These are phyloP conservation scores for Cydia fagiglandana DNA, from an alignment of 1,140 invertebrate genomes.

Conservation along the genomic window DNA sequence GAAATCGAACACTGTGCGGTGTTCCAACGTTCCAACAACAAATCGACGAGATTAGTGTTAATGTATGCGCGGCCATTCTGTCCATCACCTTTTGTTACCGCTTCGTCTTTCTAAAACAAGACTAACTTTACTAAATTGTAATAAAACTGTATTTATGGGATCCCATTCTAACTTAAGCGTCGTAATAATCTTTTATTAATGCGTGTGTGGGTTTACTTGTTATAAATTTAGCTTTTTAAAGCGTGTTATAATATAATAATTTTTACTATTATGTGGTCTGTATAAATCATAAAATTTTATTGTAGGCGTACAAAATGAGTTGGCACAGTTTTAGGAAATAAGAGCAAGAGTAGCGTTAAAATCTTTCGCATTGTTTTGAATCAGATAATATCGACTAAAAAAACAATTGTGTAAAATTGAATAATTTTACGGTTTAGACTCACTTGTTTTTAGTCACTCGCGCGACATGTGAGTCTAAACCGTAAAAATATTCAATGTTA, in stretches of 20 bases:
- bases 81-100: constrained; percentile 16
- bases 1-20: too few species aligned
- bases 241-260: background rate
- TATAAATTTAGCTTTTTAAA: background rate
- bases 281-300: background rate
- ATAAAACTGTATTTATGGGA: constrained; percentile 15
- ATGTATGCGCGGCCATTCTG: constrained; percentile 15
- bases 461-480: too few species aligned
- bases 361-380: background rate
- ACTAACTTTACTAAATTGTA: too few species aligned
- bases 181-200: background rate
- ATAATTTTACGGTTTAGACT: too few species aligned
- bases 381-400: background rate
- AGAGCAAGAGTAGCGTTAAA: background rate
- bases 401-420: background rate
- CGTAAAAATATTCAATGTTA: too few species aligned
- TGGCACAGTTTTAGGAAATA: background rate
- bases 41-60: constrained; percentile 18
- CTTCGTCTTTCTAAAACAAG: background rate
- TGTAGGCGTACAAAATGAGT: too few species aligned
- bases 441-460: too few species aligned
- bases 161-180: background rate
- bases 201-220: background rate
- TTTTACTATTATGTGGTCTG: background rate
- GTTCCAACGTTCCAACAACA: constrained; percentile 23